phyloP scores from a whole-genome alignment of 1,140 invertebrate genomes.

The Aplysia californica region DNA sequence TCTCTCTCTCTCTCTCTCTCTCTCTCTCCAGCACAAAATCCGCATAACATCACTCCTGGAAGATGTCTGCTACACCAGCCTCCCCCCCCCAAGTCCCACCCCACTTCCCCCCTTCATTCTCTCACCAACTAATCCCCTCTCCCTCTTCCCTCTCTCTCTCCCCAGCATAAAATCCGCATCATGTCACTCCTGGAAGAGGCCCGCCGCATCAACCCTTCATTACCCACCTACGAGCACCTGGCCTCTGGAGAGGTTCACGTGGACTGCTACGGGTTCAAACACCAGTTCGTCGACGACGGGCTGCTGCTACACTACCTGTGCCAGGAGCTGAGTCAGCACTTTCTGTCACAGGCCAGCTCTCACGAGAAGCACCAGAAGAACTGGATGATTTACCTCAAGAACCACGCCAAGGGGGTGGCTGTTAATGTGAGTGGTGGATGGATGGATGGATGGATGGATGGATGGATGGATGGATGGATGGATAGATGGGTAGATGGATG shows the following conservation, averaged over 20 bases:
- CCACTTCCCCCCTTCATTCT: no score
- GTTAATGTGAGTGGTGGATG: constrained; percentile 32
- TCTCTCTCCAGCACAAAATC: constrained; percentile 66
- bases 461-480: no score
- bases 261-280: constrained; percentile 71
- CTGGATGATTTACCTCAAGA: constrained; percentile 59
- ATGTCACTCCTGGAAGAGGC: constrained; percentile 68
- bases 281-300: constrained; percentile 59
- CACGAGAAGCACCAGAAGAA: constrained; percentile 59
- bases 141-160: no score
- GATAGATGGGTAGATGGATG: no score
- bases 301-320: constrained; percentile 72
- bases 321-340: constrained; percentile 69
- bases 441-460: neutral
- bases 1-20: no score
- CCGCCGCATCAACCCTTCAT: constrained; percentile 68
- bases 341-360: constrained; percentile 57
- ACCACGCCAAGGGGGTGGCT: constrained; percentile 45
- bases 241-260: constrained; percentile 67
- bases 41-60: constrained; percentile 68
- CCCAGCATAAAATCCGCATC: constrained; percentile 70
- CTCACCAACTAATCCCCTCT: no score
- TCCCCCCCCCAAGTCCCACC: no score
- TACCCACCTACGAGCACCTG: constrained; percentile 71
- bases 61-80: constrained; percentile 69